phyloP scores from a whole-genome alignment of 2,797 vertebrate species.

The Spizella passerina region DNA sequence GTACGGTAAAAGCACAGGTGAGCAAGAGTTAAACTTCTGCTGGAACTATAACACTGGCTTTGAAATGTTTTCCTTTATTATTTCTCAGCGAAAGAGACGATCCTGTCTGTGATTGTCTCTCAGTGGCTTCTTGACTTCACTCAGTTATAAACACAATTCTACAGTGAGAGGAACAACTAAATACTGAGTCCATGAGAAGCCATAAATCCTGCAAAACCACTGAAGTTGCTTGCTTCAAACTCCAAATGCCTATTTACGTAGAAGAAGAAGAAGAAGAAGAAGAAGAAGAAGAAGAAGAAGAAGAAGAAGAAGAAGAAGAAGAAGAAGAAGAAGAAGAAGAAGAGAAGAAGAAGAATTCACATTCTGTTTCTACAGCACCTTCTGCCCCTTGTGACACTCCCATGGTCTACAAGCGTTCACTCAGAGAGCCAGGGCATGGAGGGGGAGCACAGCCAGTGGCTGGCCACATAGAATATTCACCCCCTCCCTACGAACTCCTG shows the following conservation, averaged over 20 bases:
- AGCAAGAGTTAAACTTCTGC: not conserved
- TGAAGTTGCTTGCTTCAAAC: not conserved
- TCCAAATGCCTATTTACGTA: not conserved
- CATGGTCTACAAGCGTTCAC: not conserved
- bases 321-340: too few relatives aligned
- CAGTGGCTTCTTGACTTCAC: not conserved
- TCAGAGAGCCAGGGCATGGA: fast-evolving
- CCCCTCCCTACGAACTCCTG: not conserved
- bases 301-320: too few relatives aligned
- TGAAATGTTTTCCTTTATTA: not conserved
- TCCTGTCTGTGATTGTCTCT: not conserved
- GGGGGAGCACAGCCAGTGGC: not conserved
- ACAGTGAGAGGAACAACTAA: not conserved
- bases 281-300: too few relatives aligned
- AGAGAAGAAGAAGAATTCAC: not conserved
- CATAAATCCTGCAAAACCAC: not conserved
- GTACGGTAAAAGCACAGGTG: not conserved
- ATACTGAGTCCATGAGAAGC: not conserved
- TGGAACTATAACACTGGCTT: not conserved
- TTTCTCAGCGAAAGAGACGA: not conserved
- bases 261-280: fast-evolving
- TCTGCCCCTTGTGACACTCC: not conserved
- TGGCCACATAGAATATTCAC: not conserved
- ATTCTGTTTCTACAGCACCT: not conserved
- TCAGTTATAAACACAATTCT: not conserved